Percentiles rank a stretch among this genome's conserved stretches.
Conservation (phyloP, 2,888 invertebrate species). For the Dynastes grantii region DNA sequence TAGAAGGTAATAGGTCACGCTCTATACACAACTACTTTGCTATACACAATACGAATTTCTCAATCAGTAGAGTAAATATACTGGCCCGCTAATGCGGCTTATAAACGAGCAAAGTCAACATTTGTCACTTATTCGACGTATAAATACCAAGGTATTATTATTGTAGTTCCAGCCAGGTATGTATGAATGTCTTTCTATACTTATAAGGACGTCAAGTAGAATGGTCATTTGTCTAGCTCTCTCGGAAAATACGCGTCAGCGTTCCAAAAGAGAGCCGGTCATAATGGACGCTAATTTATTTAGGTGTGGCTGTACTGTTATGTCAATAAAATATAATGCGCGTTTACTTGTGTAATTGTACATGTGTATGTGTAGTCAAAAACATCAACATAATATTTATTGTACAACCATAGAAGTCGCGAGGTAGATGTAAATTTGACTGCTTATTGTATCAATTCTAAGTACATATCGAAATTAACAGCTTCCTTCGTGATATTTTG, state of each 20-base stretch:
- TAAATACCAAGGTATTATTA: not conserved
- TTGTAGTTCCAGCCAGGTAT: no score
- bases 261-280: not conserved
- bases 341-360: not conserved
- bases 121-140: conserved; percentile 2
- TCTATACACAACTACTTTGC: no score
- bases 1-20: no score
- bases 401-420: no score
- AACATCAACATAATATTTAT: no score
- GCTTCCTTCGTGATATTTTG: no score
- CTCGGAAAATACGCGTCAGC: not conserved
- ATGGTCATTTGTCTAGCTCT: conserved; percentile 7
- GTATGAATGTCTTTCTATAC: not conserved
- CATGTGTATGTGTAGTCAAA: not conserved
- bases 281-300: not conserved
- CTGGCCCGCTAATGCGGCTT: not conserved
- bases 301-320: conserved; percentile 1
- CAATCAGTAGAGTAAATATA: conserved; percentile 5
- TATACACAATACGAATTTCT: not conserved
- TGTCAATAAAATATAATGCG: not conserved
- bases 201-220: not conserved
- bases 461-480: no score
- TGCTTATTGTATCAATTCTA: no score
- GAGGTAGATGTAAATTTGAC: no score
- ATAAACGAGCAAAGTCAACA: conserved; percentile 1